Base-by-base conservation (phyloP, 2,113 vertebrate species). In the Amia ocellicauda region DNA sequence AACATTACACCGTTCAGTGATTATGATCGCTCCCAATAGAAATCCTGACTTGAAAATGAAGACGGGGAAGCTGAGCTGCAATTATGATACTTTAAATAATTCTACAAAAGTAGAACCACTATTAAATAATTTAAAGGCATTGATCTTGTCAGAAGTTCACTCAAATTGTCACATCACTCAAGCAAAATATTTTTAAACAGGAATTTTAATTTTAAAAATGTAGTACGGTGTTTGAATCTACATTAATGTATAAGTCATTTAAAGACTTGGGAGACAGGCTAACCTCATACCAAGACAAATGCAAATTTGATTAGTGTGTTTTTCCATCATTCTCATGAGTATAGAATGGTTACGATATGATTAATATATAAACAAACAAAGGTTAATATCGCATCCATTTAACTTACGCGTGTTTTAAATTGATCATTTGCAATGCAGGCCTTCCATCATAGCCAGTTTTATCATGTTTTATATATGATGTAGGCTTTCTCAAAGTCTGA, bases 71-170 rank as follows among this genome's bases (percentile, higher is more conserved):
- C 84, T 72, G 77, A 87, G 83, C 82, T 85, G 83, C 90, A 93
- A 94, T 95, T 94, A 93, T 82, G 84, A 88, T 91, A 91, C 90
- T 92, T 94, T 91, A 91, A 93, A 92, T 93, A 95, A 96, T 94
- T 93, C 85, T 86, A 90, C 87, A 91, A 93, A 91, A 93, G 88
- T 92, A 91, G 88, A 88, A 88, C 86, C 78, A 76, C 86, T 85
- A 88, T 91, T 92, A 89, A 91, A 93, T 91, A 89, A 93, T 89
- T 90, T 83, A 87, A 84, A 79, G 81, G 77, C 86, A 92, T 92
- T 86, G 81, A 87, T 90, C 86, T 90, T 88, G 80, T 89, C 90
- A 87, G 85, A 83, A 80, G 84, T 85, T 85, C 81, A 76, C 81
- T 74, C 67, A 87, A 88, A 84, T 87, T 75, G 84, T 91, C 85